Percentiles rank a stretch among this genome's conserved stretches.
Evolutionary conservation across 2,113 vertebrate species (phyloP).

Genomic region (Poicephalus meyeri): DNA sequence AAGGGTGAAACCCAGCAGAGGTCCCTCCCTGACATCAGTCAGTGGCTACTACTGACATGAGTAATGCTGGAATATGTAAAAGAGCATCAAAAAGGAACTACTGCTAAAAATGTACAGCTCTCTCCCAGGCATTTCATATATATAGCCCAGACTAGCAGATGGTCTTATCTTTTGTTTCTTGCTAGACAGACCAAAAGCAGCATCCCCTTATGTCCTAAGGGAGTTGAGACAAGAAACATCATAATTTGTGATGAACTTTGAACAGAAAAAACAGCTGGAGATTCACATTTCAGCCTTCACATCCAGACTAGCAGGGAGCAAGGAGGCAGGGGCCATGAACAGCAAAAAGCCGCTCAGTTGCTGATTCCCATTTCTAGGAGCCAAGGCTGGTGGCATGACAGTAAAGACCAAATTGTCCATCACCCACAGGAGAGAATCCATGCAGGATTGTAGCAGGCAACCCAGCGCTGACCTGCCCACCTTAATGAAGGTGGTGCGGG

Average conservation of each 20-base stretch:
- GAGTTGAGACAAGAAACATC: neutral
- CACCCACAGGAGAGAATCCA: neutral
- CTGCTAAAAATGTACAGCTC: neutral
- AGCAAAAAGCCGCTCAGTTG: neutral
- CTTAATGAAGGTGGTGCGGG: rapidly evolving
- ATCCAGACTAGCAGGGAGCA: neutral
- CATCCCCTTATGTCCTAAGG: neutral
- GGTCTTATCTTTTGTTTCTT: neutral
- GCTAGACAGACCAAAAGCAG: rapidly evolving
- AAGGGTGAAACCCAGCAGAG: neutral
- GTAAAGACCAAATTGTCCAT: rapidly evolving
- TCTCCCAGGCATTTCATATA: rapidly evolving
- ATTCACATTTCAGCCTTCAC: neutral
- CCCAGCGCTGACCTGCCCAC: neutral
- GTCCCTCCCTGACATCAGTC: neutral
- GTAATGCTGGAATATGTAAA: neutral
- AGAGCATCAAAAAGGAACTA: neutral
- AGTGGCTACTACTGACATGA: rapidly evolving
- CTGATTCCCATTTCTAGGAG: neutral
- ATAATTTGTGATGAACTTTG: neutral
- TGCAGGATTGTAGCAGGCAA: rapidly evolving
- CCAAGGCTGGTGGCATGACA: neutral
- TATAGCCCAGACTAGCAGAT: neutral
- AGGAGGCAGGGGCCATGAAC: neutral
- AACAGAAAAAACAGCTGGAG: neutral